Percentiles rank a stretch among this genome's conserved stretches.
These are phyloP conservation scores for Notarius quadriscutis DNA, from an alignment of 2,113 vertebrate species.

Conservation along the genomic window DNA sequence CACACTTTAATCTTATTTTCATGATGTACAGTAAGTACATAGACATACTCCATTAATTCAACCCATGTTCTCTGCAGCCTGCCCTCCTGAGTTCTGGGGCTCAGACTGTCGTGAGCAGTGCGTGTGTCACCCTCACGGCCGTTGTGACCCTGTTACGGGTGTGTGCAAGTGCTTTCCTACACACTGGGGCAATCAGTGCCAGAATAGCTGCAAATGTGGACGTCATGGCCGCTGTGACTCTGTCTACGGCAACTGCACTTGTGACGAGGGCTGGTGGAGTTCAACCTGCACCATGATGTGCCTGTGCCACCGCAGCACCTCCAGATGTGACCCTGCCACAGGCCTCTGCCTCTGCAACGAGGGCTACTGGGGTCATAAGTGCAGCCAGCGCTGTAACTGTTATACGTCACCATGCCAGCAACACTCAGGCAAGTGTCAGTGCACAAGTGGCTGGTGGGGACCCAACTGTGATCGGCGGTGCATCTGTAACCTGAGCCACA, in stretches of 20 bases:
- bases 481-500: conserved; percentile 75
- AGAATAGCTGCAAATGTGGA: conserved; percentile 77
- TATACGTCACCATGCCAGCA: conserved; percentile 77
- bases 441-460: conserved; percentile 79
- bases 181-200: conserved; percentile 84
- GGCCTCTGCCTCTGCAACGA: conserved; percentile 80
- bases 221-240: conserved; percentile 81
- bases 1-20: background rate
- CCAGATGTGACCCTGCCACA: conserved; percentile 75
- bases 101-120: conserved; percentile 85
- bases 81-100: conserved; percentile 89
- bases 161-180: conserved; percentile 77
- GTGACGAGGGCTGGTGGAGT: conserved; percentile 85
- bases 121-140: conserved; percentile 81
- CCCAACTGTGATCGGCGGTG: conserved; percentile 75
- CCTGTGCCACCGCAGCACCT: conserved; percentile 68
- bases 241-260: conserved; percentile 77
- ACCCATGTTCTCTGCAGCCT: conserved; percentile 70
- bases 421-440: conserved; percentile 79
- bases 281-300: conserved; percentile 77
- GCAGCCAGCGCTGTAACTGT: conserved; percentile 78
- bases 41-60: background rate
- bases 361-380: conserved; percentile 84
- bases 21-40: background rate
- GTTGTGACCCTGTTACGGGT: conserved; percentile 78